phyloP scores from a whole-genome alignment of 2,797 vertebrate species.

The Spinus pinus region DNA sequence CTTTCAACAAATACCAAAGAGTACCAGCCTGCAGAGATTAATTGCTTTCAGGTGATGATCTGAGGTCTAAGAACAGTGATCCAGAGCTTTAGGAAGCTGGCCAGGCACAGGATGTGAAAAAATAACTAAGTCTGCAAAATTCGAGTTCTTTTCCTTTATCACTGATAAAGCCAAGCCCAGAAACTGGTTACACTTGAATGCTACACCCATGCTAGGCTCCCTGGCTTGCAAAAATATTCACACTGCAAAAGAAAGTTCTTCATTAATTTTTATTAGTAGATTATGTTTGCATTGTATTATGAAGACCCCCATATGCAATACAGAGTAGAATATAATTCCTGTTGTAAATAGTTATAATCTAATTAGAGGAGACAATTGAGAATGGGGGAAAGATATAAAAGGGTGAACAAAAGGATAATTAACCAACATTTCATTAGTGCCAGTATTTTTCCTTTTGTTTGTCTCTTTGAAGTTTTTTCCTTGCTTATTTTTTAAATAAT shows the following conservation, averaged over 20 bases:
- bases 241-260: not conserved
- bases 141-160: rapidly evolving
- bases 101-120: not conserved
- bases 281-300: conserved; percentile 7
- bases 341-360: conserved; percentile 13
- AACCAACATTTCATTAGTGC: not conserved
- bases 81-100: not conserved
- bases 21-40: not conserved
- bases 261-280: not conserved
- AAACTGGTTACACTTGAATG: not conserved
- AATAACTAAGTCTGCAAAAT: not conserved
- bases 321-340: not conserved
- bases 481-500: conserved; percentile 12
- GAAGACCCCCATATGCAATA: not conserved
- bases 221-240: not conserved
- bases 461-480: not conserved
- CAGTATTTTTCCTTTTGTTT: conserved; percentile 25
- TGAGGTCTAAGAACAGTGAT: not conserved
- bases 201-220: not conserved
- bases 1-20: not conserved
- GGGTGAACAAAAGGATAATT: conserved; percentile 18
- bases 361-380: conserved; percentile 22
- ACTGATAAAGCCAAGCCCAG: not conserved
- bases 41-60: not conserved
- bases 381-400: not conserved